Percentiles rank a stretch among this genome's conserved stretches.
These are phyloP conservation scores for Limnephilus rhombicus DNA, from an alignment of 2,888 invertebrate genomes.

Conservation along the genomic window DNA sequence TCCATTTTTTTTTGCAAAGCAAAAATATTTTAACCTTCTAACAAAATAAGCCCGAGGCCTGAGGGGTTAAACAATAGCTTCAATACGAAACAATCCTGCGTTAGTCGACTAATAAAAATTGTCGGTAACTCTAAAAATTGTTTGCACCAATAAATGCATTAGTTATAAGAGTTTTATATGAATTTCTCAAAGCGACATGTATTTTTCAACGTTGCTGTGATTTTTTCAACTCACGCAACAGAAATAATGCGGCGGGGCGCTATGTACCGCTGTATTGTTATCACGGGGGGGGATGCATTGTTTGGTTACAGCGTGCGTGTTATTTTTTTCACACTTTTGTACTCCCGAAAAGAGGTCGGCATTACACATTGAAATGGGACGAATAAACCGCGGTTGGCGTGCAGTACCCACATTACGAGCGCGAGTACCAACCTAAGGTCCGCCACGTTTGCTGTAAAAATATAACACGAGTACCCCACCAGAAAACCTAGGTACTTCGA, in stretches of 20 bases:
- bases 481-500: not conserved
- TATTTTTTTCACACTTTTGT: constrained; percentile 41
- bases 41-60: too few relatives aligned
- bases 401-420: not conserved
- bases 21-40: too few relatives aligned
- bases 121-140: not conserved
- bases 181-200: not conserved
- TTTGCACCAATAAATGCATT: not conserved
- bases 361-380: not conserved
- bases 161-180: not conserved
- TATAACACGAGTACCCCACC: not conserved
- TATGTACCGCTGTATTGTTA: constrained; percentile 35
- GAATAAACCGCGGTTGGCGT: not conserved
- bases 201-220: constrained; percentile 10
- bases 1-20: too few relatives aligned
- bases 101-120: not conserved
- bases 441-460: not conserved
- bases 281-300: constrained; percentile 25
- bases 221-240: constrained; percentile 36
- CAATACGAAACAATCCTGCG: too few relatives aligned
- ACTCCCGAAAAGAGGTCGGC: constrained; percentile 11
- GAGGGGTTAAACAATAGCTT: too few relatives aligned
- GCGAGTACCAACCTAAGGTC: not conserved
- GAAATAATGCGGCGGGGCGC: not conserved
- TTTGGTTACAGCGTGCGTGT: constrained; percentile 39